Evolutionary conservation across 2,888 invertebrate genomes (phyloP).

Genomic region (Drosophila mulleri): DNA sequence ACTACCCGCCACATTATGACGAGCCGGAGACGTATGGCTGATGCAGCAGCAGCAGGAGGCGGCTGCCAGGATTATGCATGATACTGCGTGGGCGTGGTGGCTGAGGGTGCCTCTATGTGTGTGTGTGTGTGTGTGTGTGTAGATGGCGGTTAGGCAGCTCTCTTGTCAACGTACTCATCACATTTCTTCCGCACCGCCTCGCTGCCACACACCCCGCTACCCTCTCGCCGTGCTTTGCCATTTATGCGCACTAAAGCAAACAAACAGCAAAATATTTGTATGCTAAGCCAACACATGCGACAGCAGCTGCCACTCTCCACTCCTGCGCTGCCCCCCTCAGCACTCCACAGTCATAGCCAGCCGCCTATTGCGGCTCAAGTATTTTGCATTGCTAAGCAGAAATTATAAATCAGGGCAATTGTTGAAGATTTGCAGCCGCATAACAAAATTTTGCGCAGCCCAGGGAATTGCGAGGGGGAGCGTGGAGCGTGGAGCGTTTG

Average conservation of each 20-base stretch:
- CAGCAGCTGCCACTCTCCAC: conserved; percentile 55
- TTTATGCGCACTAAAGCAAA: conserved; percentile 79
- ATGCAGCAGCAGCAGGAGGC: conserved; percentile 76
- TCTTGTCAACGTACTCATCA: conserved; percentile 78
- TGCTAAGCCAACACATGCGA: conserved; percentile 80
- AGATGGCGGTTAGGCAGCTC: conserved; percentile 55
- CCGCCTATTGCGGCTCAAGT: conserved; percentile 77
- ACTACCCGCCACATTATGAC: conserved; percentile 79
- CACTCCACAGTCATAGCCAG: not conserved
- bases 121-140: not conserved
- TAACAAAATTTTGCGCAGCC: conserved; percentile 65
- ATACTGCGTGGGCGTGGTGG: conserved; percentile 32
- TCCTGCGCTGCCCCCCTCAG: too few species aligned
- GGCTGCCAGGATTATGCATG: conserved; percentile 74
- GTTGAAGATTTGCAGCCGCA: conserved; percentile 82
- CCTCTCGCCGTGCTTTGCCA: conserved; percentile 30
- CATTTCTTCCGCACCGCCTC: conserved; percentile 54
- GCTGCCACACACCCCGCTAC: not conserved
- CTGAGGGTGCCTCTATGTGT: not conserved
- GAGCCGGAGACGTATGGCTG: conserved; percentile 70
- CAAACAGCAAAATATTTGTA: conserved; percentile 81
- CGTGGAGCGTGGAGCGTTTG: not conserved
- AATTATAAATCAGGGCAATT: conserved; percentile 83
- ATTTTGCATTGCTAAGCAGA: conserved; percentile 83
- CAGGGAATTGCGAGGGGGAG: conserved; percentile 8